A percentile compares a stretch with the other conserved stretches of the same genome.
phyloP scores from a whole-genome alignment of 2,888 invertebrate species.

The Thecophora atra region DNA sequence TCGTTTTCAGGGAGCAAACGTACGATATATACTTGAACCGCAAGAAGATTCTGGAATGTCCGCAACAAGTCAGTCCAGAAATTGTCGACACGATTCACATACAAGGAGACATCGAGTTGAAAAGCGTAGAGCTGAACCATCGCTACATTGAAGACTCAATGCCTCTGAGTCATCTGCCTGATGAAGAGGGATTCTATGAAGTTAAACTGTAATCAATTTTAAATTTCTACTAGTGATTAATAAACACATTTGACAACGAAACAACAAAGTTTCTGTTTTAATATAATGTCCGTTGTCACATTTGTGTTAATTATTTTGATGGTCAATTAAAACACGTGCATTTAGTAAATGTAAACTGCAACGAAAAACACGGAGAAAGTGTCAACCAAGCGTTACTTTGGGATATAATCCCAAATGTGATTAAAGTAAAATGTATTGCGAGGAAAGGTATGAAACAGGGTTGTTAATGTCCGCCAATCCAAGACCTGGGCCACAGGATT shows the following conservation, averaged over 20 bases:
- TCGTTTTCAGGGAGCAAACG: slow-evolving; percentile 47
- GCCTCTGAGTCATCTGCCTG: no score
- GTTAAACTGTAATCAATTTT: no score
- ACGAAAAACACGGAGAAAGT: no score
- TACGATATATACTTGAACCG: slow-evolving; percentile 66
- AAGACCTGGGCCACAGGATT: slow-evolving; percentile 15
- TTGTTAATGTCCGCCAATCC: slow-evolving; percentile 52
- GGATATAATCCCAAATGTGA: background rate
- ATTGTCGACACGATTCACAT: slow-evolving; percentile 73
- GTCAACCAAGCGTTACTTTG: background rate
- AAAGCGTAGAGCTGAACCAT: no score
- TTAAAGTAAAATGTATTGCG: slow-evolving; percentile 14
- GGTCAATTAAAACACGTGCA: no score
- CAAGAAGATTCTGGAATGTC: slow-evolving; percentile 72
- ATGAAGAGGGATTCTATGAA: slow-evolving; percentile 8
- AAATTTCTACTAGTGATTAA: no score
- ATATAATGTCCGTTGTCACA: no score
- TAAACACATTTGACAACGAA: no score
- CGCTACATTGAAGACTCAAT: no score
- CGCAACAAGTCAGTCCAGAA: slow-evolving; percentile 68
- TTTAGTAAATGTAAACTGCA: no score
- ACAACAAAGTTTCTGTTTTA: no score
- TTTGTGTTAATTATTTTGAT: no score
- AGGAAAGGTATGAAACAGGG: slow-evolving; percentile 40
- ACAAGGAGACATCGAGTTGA: slow-evolving; percentile 75